phyloP scores from a whole-genome alignment of 2,797 vertebrate genomes.

The Spinibarbus caldwelli region DNA sequence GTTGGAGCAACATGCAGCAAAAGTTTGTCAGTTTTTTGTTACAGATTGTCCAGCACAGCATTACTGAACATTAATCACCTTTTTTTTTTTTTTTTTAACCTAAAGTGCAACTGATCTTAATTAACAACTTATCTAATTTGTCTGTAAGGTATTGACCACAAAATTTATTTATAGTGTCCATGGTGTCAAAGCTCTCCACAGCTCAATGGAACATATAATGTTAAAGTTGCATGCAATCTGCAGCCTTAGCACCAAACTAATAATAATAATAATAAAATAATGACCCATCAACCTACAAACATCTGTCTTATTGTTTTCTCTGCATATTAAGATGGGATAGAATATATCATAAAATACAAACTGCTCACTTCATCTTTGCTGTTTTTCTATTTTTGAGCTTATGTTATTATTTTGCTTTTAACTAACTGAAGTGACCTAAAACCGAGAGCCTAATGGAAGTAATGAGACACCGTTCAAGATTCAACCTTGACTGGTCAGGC shows the following conservation, averaged over 20 bases:
- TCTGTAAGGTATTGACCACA: not conserved
- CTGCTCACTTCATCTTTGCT: slow-evolving; percentile 11
- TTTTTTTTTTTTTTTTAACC: no score
- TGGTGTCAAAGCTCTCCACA: not conserved
- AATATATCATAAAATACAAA: not conserved
- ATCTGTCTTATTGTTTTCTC: not conserved
- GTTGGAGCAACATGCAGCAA: no score
- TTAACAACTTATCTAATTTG: not conserved
- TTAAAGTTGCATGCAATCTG: not conserved
- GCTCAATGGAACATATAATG: not conserved
- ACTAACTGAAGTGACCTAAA: slow-evolving; percentile 8
- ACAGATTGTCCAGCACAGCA: no score
- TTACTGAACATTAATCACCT: no score
- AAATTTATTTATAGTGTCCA: not conserved
- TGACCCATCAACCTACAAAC: not conserved
- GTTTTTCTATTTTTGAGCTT: slow-evolving; percentile 13
- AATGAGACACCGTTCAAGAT: not conserved
- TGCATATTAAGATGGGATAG: not conserved
- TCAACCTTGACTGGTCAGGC: not conserved
- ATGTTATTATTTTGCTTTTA: not conserved
- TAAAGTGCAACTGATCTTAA: no score
- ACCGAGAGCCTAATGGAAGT: not conserved
- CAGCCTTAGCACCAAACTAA: not conserved
- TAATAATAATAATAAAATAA: not conserved
- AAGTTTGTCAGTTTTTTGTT: no score